phyloP scores from a whole-genome alignment of 2,113 vertebrate genomes.

The Chionomys nivalis region DNA sequence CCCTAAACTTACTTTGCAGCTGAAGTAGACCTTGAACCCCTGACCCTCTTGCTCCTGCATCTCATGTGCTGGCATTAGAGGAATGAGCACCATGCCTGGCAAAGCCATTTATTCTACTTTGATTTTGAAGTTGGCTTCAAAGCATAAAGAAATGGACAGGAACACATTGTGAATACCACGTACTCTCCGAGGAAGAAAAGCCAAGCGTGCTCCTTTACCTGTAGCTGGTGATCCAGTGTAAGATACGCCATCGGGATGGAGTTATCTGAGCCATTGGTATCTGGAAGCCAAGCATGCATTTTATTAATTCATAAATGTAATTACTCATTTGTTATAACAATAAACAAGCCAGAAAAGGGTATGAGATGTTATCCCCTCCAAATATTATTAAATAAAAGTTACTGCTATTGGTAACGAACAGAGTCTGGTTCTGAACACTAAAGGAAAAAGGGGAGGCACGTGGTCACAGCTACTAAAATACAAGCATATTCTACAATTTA shows the following conservation, averaged over 20 bases:
- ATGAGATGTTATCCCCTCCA: background rate
- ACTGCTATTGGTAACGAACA: slow-evolving; percentile 9
- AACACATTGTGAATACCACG: background rate
- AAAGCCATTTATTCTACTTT: slow-evolving; percentile 67
- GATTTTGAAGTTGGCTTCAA: slow-evolving; percentile 72
- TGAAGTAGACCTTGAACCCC: background rate
- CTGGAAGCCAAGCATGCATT: slow-evolving; percentile 84
- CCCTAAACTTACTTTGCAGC: background rate
- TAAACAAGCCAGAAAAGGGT: slow-evolving; percentile 13
- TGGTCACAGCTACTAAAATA: background rate
- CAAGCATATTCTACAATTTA: slow-evolving; percentile 5
- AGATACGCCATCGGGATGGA: slow-evolving; percentile 99
- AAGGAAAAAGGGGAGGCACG: slow-evolving; percentile 12
- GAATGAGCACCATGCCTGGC: background rate
- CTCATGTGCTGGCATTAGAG: background rate
- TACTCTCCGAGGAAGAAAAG: slow-evolving; percentile 34
- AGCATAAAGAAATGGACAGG: slow-evolving; percentile 70
- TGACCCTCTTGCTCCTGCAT: background rate
- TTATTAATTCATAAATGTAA: background rate
- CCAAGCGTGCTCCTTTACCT: slow-evolving; percentile 88
- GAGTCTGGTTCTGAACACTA: slow-evolving; percentile 47
- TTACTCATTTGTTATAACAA: slow-evolving; percentile 35
- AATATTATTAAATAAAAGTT: slow-evolving; percentile 43
- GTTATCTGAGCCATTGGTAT: slow-evolving; percentile 99
- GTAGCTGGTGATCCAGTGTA: slow-evolving; percentile 98